These are phyloP conservation scores for Numenius phaeopus DNA, from an alignment of 2,797 vertebrate species.

Conservation along the genomic window DNA sequence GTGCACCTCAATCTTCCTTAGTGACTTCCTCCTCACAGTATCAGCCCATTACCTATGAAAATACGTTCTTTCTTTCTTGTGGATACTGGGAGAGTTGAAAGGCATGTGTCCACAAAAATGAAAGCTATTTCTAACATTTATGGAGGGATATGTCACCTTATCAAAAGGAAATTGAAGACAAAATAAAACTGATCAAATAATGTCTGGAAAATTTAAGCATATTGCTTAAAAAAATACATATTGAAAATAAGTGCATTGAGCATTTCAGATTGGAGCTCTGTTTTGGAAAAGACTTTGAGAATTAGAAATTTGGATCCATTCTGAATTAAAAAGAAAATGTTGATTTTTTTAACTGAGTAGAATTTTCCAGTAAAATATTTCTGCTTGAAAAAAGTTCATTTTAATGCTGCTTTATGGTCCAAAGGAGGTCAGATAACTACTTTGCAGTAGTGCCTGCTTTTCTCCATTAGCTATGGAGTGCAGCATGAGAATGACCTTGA, in stretches of 20 bases:
- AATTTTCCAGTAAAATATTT: not conserved
- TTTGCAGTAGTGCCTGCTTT: not conserved
- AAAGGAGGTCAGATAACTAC: not conserved
- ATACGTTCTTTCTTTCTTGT: not conserved
- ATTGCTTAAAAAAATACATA: not conserved
- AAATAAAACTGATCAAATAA: not conserved
- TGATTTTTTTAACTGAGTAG: not conserved
- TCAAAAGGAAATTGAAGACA: not conserved
- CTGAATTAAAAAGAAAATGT: not conserved
- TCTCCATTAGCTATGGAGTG: not conserved
- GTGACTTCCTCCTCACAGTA: not conserved
- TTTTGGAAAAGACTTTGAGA: not conserved
- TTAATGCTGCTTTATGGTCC: not conserved
- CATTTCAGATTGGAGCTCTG: not conserved
- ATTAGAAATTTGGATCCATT: not conserved
- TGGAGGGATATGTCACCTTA: not conserved
- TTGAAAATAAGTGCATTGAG: not conserved
- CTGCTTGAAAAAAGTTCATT: not conserved
- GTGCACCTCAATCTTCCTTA: not conserved
- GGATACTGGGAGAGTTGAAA: not conserved
- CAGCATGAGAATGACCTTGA: not conserved
- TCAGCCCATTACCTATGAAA: not conserved
- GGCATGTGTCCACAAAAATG: not conserved
- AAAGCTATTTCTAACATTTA: not conserved
- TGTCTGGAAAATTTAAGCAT: not conserved